A percentile compares a stretch with the other conserved stretches of the same genome.
Conservation (phyloP, 2,888 invertebrate genomes). For the Cantharis rufa region DNA sequence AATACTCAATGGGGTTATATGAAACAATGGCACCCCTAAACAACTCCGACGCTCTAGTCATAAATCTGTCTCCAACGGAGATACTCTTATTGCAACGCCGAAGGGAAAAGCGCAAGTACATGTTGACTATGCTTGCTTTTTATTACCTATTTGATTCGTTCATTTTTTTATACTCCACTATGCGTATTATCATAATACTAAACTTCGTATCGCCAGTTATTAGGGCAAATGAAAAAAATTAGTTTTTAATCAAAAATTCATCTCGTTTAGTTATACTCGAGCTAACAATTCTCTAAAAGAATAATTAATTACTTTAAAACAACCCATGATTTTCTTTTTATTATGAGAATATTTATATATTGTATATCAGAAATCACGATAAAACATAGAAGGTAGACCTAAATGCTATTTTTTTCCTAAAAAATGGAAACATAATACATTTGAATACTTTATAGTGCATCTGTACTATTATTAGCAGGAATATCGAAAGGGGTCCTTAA, state of each 20-base stretch:
- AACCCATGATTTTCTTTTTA: no score
- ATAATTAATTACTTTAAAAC: no score
- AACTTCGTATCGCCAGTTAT: neutral
- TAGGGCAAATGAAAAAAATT: neutral
- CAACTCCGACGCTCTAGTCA: constrained; percentile 28
- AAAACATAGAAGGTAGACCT: no score
- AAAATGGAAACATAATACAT: neutral
- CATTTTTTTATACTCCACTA: neutral
- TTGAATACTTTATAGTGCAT: neutral
- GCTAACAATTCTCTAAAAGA: no score
- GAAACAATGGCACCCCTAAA: constrained; percentile 32
- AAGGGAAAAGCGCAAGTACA: constrained; percentile 16
- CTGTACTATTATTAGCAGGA: neutral
- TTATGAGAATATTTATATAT: no score
- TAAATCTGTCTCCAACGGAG: constrained; percentile 30
- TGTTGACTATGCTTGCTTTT: neutral
- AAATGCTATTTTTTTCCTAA: no score
- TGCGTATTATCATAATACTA: neutral
- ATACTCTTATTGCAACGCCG: constrained; percentile 25
- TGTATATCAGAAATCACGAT: no score
- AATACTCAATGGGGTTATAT: constrained; percentile 27
- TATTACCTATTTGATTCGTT: neutral
- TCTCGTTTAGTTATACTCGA: neutral
- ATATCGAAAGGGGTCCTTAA: neutral
- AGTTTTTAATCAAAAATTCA: neutral